Base-by-base conservation (phyloP, 2,113 vertebrate species). In the Psammodynastes pulverulentus region DNA sequence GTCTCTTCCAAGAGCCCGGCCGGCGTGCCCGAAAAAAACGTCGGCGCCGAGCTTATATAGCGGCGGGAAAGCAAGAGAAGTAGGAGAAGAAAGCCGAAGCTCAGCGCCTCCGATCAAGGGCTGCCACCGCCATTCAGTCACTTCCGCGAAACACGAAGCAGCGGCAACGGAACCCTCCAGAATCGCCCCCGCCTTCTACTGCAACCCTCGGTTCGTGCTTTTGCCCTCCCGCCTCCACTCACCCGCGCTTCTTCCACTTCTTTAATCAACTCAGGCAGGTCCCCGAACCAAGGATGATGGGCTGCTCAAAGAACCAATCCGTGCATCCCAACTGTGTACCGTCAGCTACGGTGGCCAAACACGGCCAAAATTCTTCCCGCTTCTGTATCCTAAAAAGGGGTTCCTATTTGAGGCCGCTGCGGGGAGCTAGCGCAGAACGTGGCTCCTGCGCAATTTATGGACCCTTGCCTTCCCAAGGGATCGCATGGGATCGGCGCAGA, bases 151-250 rank as follows among this genome's bases (percentile, higher is more conserved):
- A 34, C 6, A 4, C 21, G 24, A 29, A 34, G 21, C 94, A 72
- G 19, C 53, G 54, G 24, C 23, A 3, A 1, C 58, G 8, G 1
- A 0, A 85, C 39, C 45, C 15, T 12, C 17, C 84, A 0, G 0
- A 9, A 12, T 72, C 17, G 91, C 79, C 43, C 9, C 26, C 26
- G 3, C 67, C 84, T 4, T n/a, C 89, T 1, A 46, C 45, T 62
- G 1, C 58, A n/a, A 26, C 53, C 34, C 26, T n/a, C 17, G 6
- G 9, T 26, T 13, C 52, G 1, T 23, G 23, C n/a, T 52, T 49
- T 5, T 8, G n/a, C 92, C 52, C 1, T n/a, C 92, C 89, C 62
- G 10, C 48, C n/a, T 87, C 26, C 87, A 91, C 92, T 85, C 89
- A 12, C 49, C 90, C 34, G 53, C 13, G n/a, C 23, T 90, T 23